Percentiles rank a stretch among this genome's conserved stretches.
phyloP scores from a whole-genome alignment of 2,888 invertebrate species.

The Notodonta ziczac region DNA sequence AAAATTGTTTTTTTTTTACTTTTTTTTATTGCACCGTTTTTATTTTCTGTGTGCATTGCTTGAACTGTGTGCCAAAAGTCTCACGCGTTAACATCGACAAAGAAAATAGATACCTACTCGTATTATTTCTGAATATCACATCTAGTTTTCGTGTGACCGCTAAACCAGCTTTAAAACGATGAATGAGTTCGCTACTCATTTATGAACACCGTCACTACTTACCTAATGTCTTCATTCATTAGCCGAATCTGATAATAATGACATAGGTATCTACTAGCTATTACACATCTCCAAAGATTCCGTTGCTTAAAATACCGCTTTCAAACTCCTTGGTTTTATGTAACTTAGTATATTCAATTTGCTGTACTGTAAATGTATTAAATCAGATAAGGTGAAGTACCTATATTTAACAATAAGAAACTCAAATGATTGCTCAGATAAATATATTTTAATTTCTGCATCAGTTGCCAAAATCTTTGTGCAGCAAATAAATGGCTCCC shows the following conservation, averaged over 20 bases:
- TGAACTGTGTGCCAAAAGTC: constrained; percentile 61
- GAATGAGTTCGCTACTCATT: constrained; percentile 27
- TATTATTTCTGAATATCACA: constrained; percentile 58
- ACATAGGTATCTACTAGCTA: no score
- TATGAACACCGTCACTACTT: background rate
- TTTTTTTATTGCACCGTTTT: constrained; percentile 52
- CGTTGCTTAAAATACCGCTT: no score
- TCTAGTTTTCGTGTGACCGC: constrained; percentile 36
- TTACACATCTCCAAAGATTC: no score
- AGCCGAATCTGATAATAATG: background rate
- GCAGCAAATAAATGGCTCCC: background rate
- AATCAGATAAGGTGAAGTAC: no score
- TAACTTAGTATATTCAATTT: no score
- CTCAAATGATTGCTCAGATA: no score
- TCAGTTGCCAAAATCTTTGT: background rate
- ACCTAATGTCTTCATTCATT: background rate
- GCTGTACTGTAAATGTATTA: no score
- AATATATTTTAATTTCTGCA: background rate
- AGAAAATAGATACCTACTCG: constrained; percentile 48
- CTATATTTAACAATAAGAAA: no score
- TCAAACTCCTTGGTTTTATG: no score
- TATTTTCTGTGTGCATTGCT: constrained; percentile 45
- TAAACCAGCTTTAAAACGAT: constrained; percentile 18
- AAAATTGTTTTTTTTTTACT: constrained; percentile 40
- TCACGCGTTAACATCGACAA: constrained; percentile 54